phyloP scores from a whole-genome alignment of 2,888 invertebrate species.

The Neoascia interrupta region DNA sequence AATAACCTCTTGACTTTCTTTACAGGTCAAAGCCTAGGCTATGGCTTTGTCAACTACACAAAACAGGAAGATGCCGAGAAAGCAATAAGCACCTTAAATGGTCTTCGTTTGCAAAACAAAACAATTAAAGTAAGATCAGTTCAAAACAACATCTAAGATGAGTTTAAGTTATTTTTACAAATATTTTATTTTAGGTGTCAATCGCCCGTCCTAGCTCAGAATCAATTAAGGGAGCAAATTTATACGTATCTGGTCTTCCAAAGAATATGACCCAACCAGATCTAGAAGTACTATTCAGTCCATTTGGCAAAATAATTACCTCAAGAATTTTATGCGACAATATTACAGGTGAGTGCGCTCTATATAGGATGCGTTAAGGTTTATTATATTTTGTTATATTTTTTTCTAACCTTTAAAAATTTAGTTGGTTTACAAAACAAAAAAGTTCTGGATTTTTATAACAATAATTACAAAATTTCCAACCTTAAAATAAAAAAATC shows the following conservation, averaged over 20 bases:
- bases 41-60: slow-evolving; percentile 99
- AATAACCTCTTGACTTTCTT: neutral
- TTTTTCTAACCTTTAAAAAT: slow-evolving; percentile 61
- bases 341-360: slow-evolving; percentile 87
- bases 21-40: slow-evolving; percentile 97
- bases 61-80: slow-evolving; percentile 98
- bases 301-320: slow-evolving; percentile 91
- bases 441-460: slow-evolving; percentile 68
- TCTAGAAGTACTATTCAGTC: slow-evolving; percentile 89
- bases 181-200: slow-evolving; percentile 81
- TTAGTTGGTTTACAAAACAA: slow-evolving; percentile 23
- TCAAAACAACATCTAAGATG: too few species aligned
- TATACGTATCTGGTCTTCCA: slow-evolving; percentile 95
- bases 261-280: slow-evolving; percentile 93
- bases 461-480: slow-evolving; percentile 20
- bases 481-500: slow-evolving; percentile 42
- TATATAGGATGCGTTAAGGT: slow-evolving; percentile 41
- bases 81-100: slow-evolving; percentile 98
- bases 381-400: slow-evolving; percentile 60
- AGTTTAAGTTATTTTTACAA: neutral
- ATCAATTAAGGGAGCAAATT: slow-evolving; percentile 95
- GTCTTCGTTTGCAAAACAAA: slow-evolving; percentile 98
- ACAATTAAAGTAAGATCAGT: slow-evolving; percentile 93
- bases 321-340: slow-evolving; percentile 92
- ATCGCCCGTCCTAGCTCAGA: slow-evolving; percentile 96